Base-by-base conservation (phyloP, 2,888 invertebrate species). In the Campoplex nolae region DNA sequence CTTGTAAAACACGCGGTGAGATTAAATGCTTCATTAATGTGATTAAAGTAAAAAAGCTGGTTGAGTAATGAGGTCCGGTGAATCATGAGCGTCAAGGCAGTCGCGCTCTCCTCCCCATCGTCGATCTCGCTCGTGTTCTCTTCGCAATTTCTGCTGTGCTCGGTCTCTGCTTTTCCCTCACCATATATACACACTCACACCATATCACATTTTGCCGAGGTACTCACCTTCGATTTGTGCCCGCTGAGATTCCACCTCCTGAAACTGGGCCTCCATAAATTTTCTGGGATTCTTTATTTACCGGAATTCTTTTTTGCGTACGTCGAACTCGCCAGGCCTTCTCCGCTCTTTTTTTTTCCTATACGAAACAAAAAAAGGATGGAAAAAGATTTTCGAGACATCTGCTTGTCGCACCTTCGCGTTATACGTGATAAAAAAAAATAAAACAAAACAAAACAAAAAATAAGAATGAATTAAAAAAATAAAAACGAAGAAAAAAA, bases 1-100 rank as follows among this genome's bases (percentile, higher is more conserved):
- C 93, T 93, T 93, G 94, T 94, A 94, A 94, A 93, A 94, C 94
- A 94, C 92, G 94, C 93, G 91, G 94, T 86, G 93, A 93, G 94
- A 94, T 94, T 94, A 94, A 94, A 94, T 93, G 94, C 94, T 94
- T 94, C 94, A 94, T 94, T 94, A 94, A 94, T 94, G 94, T 94
- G 94, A 94, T 94, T 94, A 94, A 94, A 94, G 94, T 92, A 94
- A 94, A 85, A 94, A 94, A 94, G 93, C 93, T 92, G 93, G 89
- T 90, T 93, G 94, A 94, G 92, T 94, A 94, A 94, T 93, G 94
- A 94, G 92, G 88, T 58, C 88, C 91, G 91, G 91, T 94, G 93
- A 94, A 94, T 94, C 94, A 94, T 93, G 91, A 89, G 84, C 88
- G 88, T 89, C 88, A 82, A 88, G 88, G 89, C 89, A 86, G 89